Base-by-base conservation (phyloP, 2,888 invertebrate genomes). In the Cremastobaeus sp. region DNA sequence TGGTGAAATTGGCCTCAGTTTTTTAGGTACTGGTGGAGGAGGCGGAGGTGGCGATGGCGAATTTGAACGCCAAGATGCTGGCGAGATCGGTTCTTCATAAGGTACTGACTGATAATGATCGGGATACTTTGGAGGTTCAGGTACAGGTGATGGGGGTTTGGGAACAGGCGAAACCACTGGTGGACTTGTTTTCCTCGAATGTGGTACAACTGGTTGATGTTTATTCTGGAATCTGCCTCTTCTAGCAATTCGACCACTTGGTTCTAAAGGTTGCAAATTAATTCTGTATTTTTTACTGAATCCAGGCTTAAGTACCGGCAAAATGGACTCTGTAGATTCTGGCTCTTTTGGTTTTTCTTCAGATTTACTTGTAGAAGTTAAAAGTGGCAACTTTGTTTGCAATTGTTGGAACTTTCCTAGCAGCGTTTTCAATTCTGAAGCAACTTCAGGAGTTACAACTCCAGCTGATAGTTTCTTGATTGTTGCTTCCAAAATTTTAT, bases 401-500 rank as follows among this genome's bases (percentile, higher is more conserved):
- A 66, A 6, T 30, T 50, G 15, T 50, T 68, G 14, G 73, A n/a
- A n/a, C n/a, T 68, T 32, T 73, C 55, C 32, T 68, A 48, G 4
- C 43, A 74, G 54, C 4, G 43, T 57, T 11, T 48, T 62, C 1
- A 74, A 28, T 17, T 74, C 68, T 12, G 28, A 41, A 0, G 73
- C 68, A 1, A 62, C 15, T 18, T 62, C 9, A 1, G 68, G 59
- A 20, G 41, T 59, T 3, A 74, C 54, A 9, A 45, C 34, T 1
- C 59, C 35, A 1, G 52, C 20, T 0, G 57, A 48, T 0, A 74
- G 48, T 34, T 74, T 69, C n/a, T 37, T 20, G 3, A 65, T 69
- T 1, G 65, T 54, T 60, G 70, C 65, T 47, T 74, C 70, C 0
- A 74, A 9, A 3, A 74, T 57, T 15, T 43, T 60, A 11, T 75